These are phyloP conservation scores for Oreochromis spilurus DNA, from an alignment of 2,113 vertebrate species.

Conservation along the genomic window DNA sequence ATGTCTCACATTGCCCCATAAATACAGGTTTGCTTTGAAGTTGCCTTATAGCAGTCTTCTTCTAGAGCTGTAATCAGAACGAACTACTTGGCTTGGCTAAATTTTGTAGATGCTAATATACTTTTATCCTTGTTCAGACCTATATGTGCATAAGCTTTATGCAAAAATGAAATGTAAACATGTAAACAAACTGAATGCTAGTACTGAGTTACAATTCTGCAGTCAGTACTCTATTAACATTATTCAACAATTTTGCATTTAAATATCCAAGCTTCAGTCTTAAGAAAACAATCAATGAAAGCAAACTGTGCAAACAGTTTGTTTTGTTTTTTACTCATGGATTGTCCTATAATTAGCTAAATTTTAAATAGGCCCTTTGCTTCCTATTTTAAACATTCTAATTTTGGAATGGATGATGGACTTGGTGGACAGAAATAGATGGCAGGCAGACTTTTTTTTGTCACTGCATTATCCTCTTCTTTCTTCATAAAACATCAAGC, in stretches of 20 bases:
- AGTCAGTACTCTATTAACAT: neutral
- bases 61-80: neutral
- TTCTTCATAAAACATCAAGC: neutral
- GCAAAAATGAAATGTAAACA: neutral
- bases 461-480: constrained; percentile 3
- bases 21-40: neutral
- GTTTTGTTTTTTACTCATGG: neutral
- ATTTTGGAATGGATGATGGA: constrained; percentile 23
- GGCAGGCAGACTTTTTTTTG: neutral
- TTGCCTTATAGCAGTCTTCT: neutral
- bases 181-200: neutral
- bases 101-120: neutral
- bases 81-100: neutral
- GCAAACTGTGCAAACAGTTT: neutral
- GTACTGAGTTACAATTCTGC: neutral
- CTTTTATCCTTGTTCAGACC: neutral
- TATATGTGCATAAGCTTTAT: neutral
- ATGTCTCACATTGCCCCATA: neutral
- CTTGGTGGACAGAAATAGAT: constrained; percentile 18
- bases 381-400: constrained; percentile 8
- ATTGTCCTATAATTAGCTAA: neutral
- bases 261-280: neutral
- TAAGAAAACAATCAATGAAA: neutral
- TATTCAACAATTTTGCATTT: neutral
- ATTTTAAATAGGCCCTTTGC: neutral